Evolutionary conservation across 2,797 vertebrate species (phyloP).

Genomic region (Catharus ustulatus): DNA sequence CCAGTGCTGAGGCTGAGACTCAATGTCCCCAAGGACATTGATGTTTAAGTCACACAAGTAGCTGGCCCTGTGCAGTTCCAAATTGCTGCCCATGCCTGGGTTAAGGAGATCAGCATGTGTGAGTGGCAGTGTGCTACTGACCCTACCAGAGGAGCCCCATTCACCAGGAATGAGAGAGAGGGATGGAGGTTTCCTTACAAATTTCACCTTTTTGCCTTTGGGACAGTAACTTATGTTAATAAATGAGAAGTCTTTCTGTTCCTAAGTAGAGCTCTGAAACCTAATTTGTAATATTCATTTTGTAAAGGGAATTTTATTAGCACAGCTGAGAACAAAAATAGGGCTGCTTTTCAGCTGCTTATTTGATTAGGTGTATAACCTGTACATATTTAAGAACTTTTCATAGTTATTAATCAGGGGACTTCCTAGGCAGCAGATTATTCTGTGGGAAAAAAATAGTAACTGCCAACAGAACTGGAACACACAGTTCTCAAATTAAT

Average conservation of each 20-base stretch:
- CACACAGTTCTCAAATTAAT: conserved; percentile 21
- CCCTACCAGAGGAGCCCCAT: background rate
- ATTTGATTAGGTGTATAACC: conserved; percentile 5
- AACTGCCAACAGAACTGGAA: conserved; percentile 34
- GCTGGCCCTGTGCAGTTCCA: background rate
- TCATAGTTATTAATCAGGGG: background rate
- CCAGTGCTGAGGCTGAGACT: background rate
- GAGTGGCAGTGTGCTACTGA: background rate
- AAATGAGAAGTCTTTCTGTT: background rate
- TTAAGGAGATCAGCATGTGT: background rate
- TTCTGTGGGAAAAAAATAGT: background rate
- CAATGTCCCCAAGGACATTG: background rate
- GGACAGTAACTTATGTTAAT: background rate
- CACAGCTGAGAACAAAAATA: conserved; percentile 7
- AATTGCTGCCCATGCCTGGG: background rate
- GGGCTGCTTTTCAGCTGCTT: background rate
- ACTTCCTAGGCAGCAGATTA: conserved; percentile 17
- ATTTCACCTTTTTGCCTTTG: background rate
- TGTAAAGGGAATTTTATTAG: background rate
- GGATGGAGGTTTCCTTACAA: background rate
- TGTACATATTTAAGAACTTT: background rate
- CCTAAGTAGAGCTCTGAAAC: background rate
- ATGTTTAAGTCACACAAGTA: background rate
- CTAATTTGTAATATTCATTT: background rate
- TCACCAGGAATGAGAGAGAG: background rate